phyloP scores from a whole-genome alignment of 2,113 vertebrate genomes.

The Sorex araneus region DNA sequence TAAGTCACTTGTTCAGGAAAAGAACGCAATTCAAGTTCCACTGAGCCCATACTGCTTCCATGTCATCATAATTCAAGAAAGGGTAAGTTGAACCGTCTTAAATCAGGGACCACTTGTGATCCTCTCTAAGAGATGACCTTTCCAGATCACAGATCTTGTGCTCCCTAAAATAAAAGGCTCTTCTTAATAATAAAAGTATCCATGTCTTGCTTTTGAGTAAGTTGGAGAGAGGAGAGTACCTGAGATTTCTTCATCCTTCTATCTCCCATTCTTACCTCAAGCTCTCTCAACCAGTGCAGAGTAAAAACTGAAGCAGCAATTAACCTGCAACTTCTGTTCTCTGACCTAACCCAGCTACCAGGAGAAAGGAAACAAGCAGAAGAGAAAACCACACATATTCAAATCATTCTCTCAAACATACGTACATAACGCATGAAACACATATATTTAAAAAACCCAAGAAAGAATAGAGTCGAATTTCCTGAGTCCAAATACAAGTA shows the following conservation, averaged over 20 bases:
- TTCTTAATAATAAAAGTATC: too few relatives aligned
- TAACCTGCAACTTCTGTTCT: not conserved
- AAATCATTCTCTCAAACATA: not conserved
- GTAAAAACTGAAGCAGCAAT: not conserved
- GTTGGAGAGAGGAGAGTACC: not conserved
- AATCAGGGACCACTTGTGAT: not conserved
- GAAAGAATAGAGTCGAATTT: not conserved
- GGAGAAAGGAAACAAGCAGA: constrained; percentile 37
- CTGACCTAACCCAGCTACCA: not conserved
- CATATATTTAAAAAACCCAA: too few relatives aligned
- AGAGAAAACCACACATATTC: not conserved
- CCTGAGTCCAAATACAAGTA: not conserved
- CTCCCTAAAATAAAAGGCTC: not conserved
- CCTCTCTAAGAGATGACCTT: not conserved
- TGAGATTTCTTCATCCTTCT: not conserved
- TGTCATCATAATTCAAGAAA: not conserved
- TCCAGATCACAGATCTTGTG: not conserved
- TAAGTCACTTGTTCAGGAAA: not conserved
- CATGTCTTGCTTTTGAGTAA: not conserved
- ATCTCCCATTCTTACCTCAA: not conserved
- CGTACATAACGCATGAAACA: too few relatives aligned
- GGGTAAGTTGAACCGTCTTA: not conserved
- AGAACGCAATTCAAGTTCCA: not conserved
- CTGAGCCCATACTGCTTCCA: not conserved
- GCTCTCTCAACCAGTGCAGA: not conserved